A percentile compares a stretch with the other conserved stretches of the same genome.
These are phyloP conservation scores for Spialia ferax DNA, from an alignment of 2,888 invertebrate genomes.

Conservation along the genomic window DNA sequence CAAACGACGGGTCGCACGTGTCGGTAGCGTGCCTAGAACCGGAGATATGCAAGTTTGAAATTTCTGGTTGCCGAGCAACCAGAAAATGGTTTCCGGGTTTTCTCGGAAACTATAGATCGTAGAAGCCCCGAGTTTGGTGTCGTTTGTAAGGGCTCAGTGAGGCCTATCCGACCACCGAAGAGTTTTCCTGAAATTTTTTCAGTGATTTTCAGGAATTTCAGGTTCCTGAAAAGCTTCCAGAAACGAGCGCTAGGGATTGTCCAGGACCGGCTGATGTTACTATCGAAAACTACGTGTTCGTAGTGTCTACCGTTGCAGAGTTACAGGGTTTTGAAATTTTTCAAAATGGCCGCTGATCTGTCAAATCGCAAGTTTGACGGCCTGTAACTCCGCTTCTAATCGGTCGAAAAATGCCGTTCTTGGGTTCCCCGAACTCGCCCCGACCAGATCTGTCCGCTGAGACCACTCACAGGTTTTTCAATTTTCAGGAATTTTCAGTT, in stretches of 20 bases:
- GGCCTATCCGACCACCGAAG: background rate
- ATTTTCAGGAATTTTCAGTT: background rate
- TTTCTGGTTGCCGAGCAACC: background rate
- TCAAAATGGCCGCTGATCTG: background rate
- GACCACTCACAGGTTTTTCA: background rate
- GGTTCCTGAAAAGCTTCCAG: background rate
- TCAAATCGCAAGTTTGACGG: background rate
- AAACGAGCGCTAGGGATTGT: background rate
- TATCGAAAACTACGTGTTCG: background rate
- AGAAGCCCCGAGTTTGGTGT: background rate
- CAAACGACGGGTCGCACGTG: background rate
- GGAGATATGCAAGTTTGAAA: background rate
- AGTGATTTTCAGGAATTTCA: background rate
- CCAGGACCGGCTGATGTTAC: background rate
- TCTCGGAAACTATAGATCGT: background rate
- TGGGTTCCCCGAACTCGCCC: background rate
- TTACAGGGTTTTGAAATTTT: background rate
- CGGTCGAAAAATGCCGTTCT: background rate
- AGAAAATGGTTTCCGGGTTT: background rate
- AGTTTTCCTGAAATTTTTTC: background rate
- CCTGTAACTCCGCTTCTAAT: background rate
- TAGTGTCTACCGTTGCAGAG: background rate
- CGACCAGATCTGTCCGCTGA: background rate
- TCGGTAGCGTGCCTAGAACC: background rate
- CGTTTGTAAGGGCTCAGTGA: background rate